Evolutionary conservation across 2,113 vertebrate genomes (phyloP), one percentile per base, ranked within the genome.

Genomic region (Thamnaconus septentrionalis): DNA sequence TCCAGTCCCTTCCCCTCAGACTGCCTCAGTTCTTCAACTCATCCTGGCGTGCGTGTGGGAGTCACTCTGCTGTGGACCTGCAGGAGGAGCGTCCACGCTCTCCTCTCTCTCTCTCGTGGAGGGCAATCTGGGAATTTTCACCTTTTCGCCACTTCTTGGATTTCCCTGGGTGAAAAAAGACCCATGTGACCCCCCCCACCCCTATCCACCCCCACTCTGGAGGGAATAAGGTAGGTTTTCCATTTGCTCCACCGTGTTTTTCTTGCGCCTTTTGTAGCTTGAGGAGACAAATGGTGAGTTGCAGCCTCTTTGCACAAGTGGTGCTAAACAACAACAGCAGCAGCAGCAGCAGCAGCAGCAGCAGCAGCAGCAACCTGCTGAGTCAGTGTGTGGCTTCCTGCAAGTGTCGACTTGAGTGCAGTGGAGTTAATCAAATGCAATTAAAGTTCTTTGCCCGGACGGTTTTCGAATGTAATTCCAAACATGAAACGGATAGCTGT

Each of bases 11-110:
- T 85, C 79, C 73, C 69, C 76, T 62, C 73, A 11, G 72, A 31
- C 59, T 73, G 48, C 55, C 69, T 72, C 73, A 78, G 57, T 85
- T 83, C 61, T 66, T 80, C 73, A 78, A 79, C 81, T 88, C 83
- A 82, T 88, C 81, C 70, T 77, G 18, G 1, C 18, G 18, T 75
- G 56, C 56, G 70, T 46, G 7, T 31, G 67, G 66, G 58, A 85
- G 75, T 78, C 79, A 81, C 64, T 79, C 75, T 77, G 69, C 81
- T 61, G 70, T 61, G 68, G 82, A 82, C 82, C 71, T 77, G 69
- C 62, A 71, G 63, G 70, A 70, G 55, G 59, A 63, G 52, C 66
- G 63, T 76, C 66, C 73, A 56, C 69, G 64, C 75, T 58, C 64
- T 31, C 11, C 56, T 78, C 18, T 31, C 18, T 31, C 18, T 31